Evolutionary conservation across 2,113 vertebrate genomes (phyloP).

Genomic region (Lepisosteus oculatus): DNA sequence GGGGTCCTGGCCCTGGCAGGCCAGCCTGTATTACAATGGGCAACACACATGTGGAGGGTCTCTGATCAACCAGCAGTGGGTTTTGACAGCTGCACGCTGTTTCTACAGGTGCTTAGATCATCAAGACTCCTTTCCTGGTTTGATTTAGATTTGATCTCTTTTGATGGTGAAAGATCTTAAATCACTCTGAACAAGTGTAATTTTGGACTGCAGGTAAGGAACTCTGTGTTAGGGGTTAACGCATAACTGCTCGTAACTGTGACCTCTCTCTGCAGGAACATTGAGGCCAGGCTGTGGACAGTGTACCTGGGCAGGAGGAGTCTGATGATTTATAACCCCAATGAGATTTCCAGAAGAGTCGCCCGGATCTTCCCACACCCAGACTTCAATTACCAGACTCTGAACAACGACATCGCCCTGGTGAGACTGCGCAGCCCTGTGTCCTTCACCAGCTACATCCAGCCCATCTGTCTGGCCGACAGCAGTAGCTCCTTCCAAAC

Average conservation of each 20-base stretch:
- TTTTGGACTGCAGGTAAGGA: no score
- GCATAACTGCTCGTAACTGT: no score
- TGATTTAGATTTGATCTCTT: no score
- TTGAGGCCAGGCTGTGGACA: background rate
- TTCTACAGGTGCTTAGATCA: no score
- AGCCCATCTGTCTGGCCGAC: slow-evolving; percentile 53
- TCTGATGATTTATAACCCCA: background rate
- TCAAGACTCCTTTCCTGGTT: no score
- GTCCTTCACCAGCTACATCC: slow-evolving; percentile 36
- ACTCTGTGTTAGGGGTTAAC: no score
- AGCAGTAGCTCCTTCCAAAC: slow-evolving; percentile 46
- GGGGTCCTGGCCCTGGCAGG: slow-evolving; percentile 63
- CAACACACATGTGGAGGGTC: slow-evolving; percentile 52
- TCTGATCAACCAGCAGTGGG: no score
- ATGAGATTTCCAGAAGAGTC: background rate
- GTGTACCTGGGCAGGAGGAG: no score
- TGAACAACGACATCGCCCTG: slow-evolving; percentile 52
- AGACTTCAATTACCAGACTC: slow-evolving; percentile 32
- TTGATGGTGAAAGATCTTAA: no score
- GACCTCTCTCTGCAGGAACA: background rate
- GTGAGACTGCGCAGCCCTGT: slow-evolving; percentile 26
- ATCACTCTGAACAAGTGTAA: no score
- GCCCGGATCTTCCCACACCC: slow-evolving; percentile 28
- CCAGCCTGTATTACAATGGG: slow-evolving; percentile 52
- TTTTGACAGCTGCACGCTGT: no score